A percentile compares a stretch with the other conserved stretches of the same genome.
Conservation (phyloP, 2,888 invertebrate genomes). For the Ophioninae sp. region DNA sequence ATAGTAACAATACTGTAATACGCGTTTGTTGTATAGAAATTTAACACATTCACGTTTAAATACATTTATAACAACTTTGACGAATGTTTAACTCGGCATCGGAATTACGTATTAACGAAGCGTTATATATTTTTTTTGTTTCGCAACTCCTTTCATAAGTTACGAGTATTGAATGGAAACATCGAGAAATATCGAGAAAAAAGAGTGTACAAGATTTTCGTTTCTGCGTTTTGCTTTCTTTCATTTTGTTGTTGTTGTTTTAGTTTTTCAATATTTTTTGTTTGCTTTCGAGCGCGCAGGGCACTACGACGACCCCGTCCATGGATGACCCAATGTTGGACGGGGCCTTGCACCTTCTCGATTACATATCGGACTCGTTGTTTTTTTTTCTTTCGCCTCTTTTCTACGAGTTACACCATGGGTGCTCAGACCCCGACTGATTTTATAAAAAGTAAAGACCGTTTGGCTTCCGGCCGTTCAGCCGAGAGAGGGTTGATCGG, state of each 20-base stretch:
- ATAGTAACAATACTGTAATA: slow-evolving; percentile 30
- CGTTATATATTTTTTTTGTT: slow-evolving; percentile 17
- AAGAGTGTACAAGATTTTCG: slow-evolving; percentile 21
- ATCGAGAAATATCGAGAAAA: slow-evolving; percentile 54
- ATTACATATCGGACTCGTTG: slow-evolving; percentile 60
- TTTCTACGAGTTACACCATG: background rate
- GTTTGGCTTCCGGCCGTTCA: slow-evolving; percentile 42
- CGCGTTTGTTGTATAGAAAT: slow-evolving; percentile 5
- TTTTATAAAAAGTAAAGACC: slow-evolving; percentile 38
- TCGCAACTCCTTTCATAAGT: slow-evolving; percentile 12
- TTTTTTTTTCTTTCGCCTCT: background rate
- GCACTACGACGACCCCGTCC: slow-evolving; percentile 34
- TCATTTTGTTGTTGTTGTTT: background rate
- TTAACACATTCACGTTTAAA: slow-evolving; percentile 33
- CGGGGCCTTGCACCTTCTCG: slow-evolving; percentile 47
- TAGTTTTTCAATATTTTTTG: slow-evolving; percentile 4
- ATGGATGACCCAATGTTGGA: slow-evolving; percentile 39
- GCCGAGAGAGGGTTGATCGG: slow-evolving; percentile 26
- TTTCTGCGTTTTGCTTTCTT: slow-evolving; percentile 9
- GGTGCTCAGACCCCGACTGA: slow-evolving; percentile 40
- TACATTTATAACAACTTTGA: slow-evolving; percentile 32
- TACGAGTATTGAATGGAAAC: slow-evolving; percentile 51
- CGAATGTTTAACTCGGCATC: slow-evolving; percentile 25
- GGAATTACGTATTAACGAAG: slow-evolving; percentile 17
- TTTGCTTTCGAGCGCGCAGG: slow-evolving; percentile 2